A percentile compares a stretch with the other conserved stretches of the same genome.
Evolutionary conservation across 2,113 vertebrate genomes (phyloP).

Genomic region (Ia io): DNA sequence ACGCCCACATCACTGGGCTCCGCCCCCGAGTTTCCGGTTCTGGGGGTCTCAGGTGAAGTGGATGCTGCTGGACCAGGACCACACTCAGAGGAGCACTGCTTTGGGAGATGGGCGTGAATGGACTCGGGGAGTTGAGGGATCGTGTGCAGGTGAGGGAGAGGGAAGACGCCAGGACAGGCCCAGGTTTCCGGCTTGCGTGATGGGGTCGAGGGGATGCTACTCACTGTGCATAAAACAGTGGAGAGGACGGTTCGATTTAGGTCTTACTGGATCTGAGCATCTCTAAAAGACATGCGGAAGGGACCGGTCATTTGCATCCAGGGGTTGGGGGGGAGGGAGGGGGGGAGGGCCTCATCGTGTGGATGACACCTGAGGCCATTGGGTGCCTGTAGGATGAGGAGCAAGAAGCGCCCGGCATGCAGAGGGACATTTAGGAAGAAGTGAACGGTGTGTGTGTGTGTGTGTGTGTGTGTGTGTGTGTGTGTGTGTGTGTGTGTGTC

Average conservation of each 20-base stretch:
- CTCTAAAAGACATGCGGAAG: neutral
- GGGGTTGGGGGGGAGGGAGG: neutral
- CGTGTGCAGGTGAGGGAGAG: neutral
- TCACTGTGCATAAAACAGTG: neutral
- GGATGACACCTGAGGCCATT: neutral
- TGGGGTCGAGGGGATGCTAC: neutral
- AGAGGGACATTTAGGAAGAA: neutral
- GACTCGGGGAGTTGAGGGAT: neutral
- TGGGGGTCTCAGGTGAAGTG: neutral
- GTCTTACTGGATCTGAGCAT: neutral
- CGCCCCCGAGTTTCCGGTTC: neutral
- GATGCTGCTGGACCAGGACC: neutral
- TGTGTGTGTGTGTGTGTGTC: too few species aligned
- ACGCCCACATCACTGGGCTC: neutral
- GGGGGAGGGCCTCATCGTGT: neutral
- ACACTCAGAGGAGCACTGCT: neutral
- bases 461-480: too few species aligned
- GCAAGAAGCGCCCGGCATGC: rapidly evolving
- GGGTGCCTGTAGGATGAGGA: neutral
- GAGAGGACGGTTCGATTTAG: neutral
- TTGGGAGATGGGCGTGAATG: neutral
- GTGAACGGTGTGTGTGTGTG: too few species aligned
- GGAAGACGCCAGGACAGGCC: neutral
- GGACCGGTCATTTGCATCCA: neutral
- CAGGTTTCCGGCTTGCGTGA: neutral